These are phyloP conservation scores for Meriones psammophilus DNA, from an alignment of 2,797 vertebrate species.

Conservation along the genomic window DNA sequence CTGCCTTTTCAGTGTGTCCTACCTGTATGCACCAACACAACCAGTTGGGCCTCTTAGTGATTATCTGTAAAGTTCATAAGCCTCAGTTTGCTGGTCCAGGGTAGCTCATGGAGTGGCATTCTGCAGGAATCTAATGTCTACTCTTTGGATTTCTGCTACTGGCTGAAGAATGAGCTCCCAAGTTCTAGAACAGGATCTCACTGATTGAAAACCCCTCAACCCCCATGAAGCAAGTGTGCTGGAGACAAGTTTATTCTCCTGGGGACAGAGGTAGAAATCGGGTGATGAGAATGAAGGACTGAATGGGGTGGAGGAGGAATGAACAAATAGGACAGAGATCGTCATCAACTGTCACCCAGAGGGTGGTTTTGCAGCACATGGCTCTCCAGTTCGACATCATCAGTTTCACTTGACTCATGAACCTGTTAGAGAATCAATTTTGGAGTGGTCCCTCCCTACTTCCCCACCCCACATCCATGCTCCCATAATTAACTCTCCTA, in stretches of 20 bases:
- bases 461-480: no score
- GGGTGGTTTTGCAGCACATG: neutral
- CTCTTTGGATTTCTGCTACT: neutral
- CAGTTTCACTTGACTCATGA: neutral
- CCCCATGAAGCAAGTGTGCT: neutral
- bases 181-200: no score
- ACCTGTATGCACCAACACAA: neutral
- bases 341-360: neutral
- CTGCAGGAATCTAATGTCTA: neutral
- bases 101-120: accelerated
- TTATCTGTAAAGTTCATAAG: neutral
- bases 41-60: neutral
- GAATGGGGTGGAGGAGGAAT: neutral
- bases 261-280: neutral
- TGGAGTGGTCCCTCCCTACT: no score
- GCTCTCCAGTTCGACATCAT: neutral
- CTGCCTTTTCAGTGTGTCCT: no score
- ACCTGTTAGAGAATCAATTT: neutral
- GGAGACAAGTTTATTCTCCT: neutral
- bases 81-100: neutral
- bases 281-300: no score
- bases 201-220: no score
- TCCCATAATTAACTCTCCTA: no score
- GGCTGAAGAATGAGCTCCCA: accelerated
- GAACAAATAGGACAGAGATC: neutral